Conservation (phyloP, 2,888 invertebrate species). For the Lasioglossum lativentre region DNA sequence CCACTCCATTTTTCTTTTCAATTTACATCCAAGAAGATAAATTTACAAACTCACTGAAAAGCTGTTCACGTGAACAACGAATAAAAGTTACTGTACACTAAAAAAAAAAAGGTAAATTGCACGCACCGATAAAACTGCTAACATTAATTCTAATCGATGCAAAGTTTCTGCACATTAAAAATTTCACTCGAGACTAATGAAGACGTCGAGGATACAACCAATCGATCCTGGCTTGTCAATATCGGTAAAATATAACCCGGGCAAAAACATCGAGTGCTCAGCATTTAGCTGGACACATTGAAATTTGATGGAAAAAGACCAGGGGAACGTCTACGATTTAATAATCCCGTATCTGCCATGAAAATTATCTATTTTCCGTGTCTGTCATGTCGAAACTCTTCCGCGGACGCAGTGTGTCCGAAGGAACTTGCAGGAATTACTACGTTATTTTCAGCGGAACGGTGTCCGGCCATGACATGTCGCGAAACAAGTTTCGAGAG, state of each 20-base stretch:
- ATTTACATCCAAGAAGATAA: background rate
- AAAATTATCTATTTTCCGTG: background rate
- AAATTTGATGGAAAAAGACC: background rate
- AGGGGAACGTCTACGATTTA: background rate
- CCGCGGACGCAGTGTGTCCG: background rate
- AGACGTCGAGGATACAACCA: background rate
- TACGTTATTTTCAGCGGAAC: background rate
- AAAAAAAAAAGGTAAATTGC: background rate
- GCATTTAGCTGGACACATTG: background rate
- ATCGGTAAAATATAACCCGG: background rate
- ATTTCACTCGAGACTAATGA: background rate
- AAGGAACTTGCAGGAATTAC: background rate
- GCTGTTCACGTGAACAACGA: background rate
- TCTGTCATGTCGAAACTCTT: background rate
- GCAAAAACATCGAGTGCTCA: background rate
- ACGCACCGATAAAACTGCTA: background rate
- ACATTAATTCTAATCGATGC: background rate
- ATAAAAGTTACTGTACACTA: background rate
- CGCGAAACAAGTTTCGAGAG: background rate
- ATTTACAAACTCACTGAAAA: background rate
- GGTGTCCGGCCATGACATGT: background rate
- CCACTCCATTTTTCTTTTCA: background rate
- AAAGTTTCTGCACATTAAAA: background rate
- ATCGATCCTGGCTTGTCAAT: background rate
- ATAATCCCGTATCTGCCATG: background rate